A percentile compares a stretch with the other conserved stretches of the same genome.
phyloP scores from a whole-genome alignment of 2,888 invertebrate species.

The Lamproptera curius region DNA sequence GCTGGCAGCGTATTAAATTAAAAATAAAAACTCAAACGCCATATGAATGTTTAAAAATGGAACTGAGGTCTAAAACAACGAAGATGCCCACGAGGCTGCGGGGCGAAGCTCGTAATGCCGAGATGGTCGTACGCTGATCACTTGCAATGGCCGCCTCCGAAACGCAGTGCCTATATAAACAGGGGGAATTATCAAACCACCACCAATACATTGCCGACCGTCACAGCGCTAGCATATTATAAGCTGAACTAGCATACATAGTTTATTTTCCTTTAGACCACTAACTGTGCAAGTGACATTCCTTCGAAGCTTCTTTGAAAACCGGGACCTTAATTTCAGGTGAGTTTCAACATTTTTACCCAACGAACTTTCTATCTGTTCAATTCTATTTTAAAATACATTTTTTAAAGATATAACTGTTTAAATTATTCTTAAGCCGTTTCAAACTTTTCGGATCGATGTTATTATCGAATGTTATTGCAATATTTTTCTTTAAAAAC shows the following conservation, averaged over 20 bases:
- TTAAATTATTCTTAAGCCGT: neutral
- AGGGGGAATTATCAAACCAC: slow-evolving; percentile 52
- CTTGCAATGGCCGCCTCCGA: slow-evolving; percentile 45
- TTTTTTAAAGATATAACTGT: neutral
- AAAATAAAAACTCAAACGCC: neutral
- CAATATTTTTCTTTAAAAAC: neutral
- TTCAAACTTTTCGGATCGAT: no score
- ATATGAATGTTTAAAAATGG: slow-evolving; percentile 5
- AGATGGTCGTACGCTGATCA: slow-evolving; percentile 35
- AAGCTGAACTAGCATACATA: slow-evolving; percentile 38
- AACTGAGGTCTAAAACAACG: slow-evolving; percentile 10
- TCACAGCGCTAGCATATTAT: slow-evolving; percentile 60
- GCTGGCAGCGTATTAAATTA: no score
- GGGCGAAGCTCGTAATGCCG: slow-evolving; percentile 18
- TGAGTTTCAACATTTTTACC: slow-evolving; percentile 44
- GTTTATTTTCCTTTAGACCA: slow-evolving; percentile 39
- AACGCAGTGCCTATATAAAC: slow-evolving; percentile 57
- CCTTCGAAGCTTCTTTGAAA: slow-evolving; percentile 38
- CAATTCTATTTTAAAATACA: no score
- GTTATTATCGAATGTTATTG: neutral
- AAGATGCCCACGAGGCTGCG: slow-evolving; percentile 19
- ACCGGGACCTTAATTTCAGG: slow-evolving; percentile 60
- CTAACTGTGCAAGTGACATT: slow-evolving; percentile 54
- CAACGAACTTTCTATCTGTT: neutral
- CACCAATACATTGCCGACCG: slow-evolving; percentile 69